Percentiles rank a stretch among this genome's conserved stretches.
These are phyloP conservation scores for Scytalopus superciliaris DNA, from an alignment of 2,113 vertebrate genomes.

Conservation along the genomic window DNA sequence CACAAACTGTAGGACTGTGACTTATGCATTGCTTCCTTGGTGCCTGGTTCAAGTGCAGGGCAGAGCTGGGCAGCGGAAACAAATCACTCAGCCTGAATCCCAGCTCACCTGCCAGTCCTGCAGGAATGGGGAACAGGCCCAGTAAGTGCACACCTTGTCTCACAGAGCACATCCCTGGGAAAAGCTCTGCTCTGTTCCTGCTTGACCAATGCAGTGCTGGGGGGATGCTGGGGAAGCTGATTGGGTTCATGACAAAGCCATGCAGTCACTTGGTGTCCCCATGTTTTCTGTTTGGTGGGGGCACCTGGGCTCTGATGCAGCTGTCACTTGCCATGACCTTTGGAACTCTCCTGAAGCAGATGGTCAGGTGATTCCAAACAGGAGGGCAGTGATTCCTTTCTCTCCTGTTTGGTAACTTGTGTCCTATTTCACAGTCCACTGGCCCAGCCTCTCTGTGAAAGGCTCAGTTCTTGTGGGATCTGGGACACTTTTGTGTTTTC, in stretches of 20 bases:
- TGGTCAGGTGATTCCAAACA: not conserved
- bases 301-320: not conserved
- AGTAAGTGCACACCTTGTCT: fast-evolving
- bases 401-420: not conserved
- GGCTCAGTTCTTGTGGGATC: not conserved
- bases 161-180: not conserved
- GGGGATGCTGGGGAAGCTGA: not conserved
- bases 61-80: not conserved
- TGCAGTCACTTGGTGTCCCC: fast-evolving
- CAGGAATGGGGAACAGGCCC: too few species aligned
- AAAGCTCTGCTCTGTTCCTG: not conserved
- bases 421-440: not conserved
- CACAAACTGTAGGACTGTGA: fast-evolving
- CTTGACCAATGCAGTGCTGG: fast-evolving
- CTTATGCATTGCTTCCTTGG: not conserved
- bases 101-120: not conserved
- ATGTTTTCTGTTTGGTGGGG: not conserved
- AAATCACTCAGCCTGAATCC: not conserved
- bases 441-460: not conserved
- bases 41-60: not conserved
- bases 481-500: not conserved
- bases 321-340: fast-evolving
- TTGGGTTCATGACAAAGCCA: not conserved
- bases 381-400: not conserved
- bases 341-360: not conserved